Evolutionary conservation across 2,797 vertebrate species (phyloP).

Genomic region (Cryptoprocta ferox): DNA sequence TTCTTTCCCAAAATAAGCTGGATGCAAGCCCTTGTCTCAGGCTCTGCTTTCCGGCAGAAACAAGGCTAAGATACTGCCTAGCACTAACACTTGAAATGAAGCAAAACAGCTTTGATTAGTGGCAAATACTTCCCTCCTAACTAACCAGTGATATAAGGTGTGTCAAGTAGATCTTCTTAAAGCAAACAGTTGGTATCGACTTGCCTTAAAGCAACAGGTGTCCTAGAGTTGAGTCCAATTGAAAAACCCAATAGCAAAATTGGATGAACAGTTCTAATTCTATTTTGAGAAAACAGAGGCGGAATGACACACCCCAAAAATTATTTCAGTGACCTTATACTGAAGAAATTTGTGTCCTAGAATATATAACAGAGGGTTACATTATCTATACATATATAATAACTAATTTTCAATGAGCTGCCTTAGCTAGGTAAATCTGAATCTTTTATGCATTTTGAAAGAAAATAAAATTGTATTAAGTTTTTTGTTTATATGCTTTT

Average conservation of each 20-base stretch:
- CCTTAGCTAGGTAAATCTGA: background rate
- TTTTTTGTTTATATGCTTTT: background rate
- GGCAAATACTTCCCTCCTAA: background rate
- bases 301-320: background rate
- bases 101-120: background rate
- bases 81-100: background rate
- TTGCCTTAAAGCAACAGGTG: background rate
- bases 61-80: background rate
- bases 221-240: background rate
- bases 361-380: background rate
- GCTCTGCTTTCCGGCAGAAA: background rate
- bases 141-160: too few species aligned
- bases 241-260: background rate
- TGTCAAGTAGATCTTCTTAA: background rate
- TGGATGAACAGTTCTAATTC: background rate
- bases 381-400: background rate
- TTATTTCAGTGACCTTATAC: background rate
- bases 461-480: background rate
- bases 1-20: background rate
- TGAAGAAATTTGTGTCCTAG: background rate
- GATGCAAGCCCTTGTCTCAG: background rate
- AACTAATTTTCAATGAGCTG: background rate
- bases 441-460: background rate
- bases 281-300: background rate
- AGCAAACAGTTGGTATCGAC: background rate